Percentiles rank a stretch among this genome's conserved stretches.
Evolutionary conservation across 2,888 invertebrate genomes (phyloP).

Genomic region (Caenorhabditis uteleia): DNA sequence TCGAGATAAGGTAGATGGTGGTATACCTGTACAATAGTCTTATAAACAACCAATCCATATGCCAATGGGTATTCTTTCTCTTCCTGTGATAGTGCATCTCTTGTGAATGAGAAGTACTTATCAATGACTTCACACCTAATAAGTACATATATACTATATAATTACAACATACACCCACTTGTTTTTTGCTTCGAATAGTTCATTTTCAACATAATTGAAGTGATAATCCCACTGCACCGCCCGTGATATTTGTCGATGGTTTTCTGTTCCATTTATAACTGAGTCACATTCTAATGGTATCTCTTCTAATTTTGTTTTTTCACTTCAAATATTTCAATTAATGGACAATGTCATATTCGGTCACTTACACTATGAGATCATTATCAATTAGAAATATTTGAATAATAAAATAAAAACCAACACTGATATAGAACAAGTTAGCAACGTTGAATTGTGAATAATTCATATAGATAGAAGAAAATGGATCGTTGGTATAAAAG

Average conservation of each 20-base stretch:
- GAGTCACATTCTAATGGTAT: conserved; percentile 30
- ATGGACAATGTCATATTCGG: no score
- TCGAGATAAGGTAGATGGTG: background rate
- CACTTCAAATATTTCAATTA: no score
- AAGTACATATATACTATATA: background rate
- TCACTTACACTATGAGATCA: no score
- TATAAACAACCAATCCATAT: conserved; percentile 44
- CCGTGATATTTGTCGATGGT: conserved; percentile 3
- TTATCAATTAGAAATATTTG: no score
- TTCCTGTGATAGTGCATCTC: conserved; percentile 18
- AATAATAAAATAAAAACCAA: no score
- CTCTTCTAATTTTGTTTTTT: conserved; percentile 14
- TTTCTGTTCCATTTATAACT: conserved; percentile 33
- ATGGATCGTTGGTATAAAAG: no score
- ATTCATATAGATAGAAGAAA: no score
- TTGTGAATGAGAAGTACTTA: conserved; percentile 29
- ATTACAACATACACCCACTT: conserved; percentile 15
- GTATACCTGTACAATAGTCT: conserved; percentile 36
- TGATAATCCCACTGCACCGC: conserved; percentile 29
- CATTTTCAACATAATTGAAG: conserved; percentile 20
- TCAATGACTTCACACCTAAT: conserved; percentile 34
- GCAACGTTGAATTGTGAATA: no score
- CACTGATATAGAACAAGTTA: no score
- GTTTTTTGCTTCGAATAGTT: conserved; percentile 26
- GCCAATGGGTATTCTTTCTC: conserved; percentile 43